Percentiles rank a stretch among this genome's conserved stretches.
Evolutionary conservation across 2,113 vertebrate species (phyloP).

Genomic region (Ranitomeya variabilis): DNA sequence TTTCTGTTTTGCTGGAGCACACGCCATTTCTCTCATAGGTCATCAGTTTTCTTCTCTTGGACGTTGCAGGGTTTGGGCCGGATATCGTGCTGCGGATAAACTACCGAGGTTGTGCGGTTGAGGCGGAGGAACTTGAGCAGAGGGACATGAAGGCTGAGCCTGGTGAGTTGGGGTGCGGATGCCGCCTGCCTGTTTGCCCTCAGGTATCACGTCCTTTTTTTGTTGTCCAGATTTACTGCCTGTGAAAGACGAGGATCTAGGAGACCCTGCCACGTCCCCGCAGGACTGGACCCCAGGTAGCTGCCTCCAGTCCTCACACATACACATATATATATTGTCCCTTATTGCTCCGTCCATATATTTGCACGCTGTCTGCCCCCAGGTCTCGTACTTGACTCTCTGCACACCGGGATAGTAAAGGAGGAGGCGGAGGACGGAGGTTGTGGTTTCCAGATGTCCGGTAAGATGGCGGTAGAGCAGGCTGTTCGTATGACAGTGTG

Average conservation of each 20-base stretch:
- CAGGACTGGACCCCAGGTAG: not conserved
- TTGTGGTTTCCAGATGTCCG: not conserved
- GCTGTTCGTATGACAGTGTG: not conserved
- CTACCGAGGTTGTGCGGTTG: not conserved
- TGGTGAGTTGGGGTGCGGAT: not conserved
- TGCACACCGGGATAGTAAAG: not conserved
- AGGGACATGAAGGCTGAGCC: not conserved
- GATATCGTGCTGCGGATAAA: conserved; percentile 51
- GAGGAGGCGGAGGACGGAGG: not conserved
- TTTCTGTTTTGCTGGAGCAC: not conserved
- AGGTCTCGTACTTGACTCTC: not conserved
- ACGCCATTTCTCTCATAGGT: not conserved
- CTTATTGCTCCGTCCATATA: not conserved
- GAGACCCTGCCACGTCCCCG: not conserved
- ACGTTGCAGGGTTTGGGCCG: not conserved
- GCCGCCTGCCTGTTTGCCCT: not conserved
- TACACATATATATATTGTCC: too few species aligned
- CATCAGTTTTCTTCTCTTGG: not conserved
- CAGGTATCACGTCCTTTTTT: not conserved
- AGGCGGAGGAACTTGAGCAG: not conserved
- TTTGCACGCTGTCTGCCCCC: not conserved
- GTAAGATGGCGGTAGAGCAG: not conserved
- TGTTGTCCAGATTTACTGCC: not conserved
- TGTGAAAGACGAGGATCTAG: not conserved
- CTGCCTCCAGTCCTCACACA: not conserved